phyloP scores from a whole-genome alignment of 2,113 vertebrate species.

The Cathartes aura region DNA sequence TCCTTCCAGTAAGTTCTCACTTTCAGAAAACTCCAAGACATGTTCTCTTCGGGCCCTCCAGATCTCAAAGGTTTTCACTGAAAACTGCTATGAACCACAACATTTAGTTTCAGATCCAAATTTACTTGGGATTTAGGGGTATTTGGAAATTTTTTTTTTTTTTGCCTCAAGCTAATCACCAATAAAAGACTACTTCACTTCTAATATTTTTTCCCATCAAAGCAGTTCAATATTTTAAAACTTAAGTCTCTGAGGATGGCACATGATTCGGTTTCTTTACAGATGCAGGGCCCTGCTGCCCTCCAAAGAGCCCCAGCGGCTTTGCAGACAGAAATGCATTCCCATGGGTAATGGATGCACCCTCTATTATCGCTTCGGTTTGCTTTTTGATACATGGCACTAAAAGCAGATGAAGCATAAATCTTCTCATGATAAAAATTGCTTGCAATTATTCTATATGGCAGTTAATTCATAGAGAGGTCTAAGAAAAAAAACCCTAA shows the following conservation, averaged over 20 bases:
- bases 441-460: background rate
- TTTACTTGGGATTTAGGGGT: background rate
- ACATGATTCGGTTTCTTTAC: accelerated
- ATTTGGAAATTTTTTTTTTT: background rate
- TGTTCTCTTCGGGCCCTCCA: no score
- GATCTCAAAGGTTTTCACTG: background rate
- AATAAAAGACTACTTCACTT: background rate
- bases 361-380: background rate
- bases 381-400: background rate
- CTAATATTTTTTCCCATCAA: no score
- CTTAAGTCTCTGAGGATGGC: background rate
- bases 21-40: background rate
- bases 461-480: background rate
- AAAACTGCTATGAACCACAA: background rate
- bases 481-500: background rate
- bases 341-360: background rate
- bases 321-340: background rate
- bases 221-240: background rate
- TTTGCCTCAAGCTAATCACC: background rate
- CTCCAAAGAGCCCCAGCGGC: background rate
- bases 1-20: background rate
- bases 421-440: background rate
- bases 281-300: background rate
- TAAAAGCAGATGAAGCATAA: background rate
- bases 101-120: background rate